Evolutionary conservation across 2,797 vertebrate genomes (phyloP).

Genomic region (Epinephelus malabaricus): DNA sequence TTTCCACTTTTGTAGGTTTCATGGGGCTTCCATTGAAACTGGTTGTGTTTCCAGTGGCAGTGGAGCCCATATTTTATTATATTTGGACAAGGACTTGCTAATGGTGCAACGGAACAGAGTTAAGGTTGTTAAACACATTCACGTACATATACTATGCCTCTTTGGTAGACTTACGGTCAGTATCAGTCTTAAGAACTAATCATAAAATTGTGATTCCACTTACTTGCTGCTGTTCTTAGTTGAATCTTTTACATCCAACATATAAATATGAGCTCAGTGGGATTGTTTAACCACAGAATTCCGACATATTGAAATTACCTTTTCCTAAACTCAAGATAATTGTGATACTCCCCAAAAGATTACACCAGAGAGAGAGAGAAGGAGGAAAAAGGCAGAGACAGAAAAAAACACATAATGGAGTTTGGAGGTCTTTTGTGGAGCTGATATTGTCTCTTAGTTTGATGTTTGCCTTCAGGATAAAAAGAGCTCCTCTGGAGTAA

Average conservation of each 20-base stretch:
- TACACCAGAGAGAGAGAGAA: constrained; percentile 49
- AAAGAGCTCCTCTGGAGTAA: constrained; percentile 86
- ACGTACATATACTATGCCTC: not conserved
- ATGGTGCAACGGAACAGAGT: not conserved
- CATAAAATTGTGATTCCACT: constrained; percentile 17
- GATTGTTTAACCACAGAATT: constrained; percentile 70
- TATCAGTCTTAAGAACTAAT: not conserved
- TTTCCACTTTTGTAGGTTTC: constrained; percentile 21
- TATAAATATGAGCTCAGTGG: constrained; percentile 60
- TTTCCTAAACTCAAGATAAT: constrained; percentile 63
- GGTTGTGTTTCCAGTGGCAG: constrained; percentile 12
- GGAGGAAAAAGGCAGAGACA: constrained; percentile 20
- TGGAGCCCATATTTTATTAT: constrained; percentile 13
- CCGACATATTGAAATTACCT: constrained; percentile 64
- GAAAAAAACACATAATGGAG: constrained; percentile 79
- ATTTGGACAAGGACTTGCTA: not conserved
- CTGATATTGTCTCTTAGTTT: constrained; percentile 87
- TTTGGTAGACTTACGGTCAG: not conserved
- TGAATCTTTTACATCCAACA: constrained; percentile 24
- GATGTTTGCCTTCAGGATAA: constrained; percentile 88
- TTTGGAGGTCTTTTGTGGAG: constrained; percentile 87
- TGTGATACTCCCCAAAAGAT: constrained; percentile 72
- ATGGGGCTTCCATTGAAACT: constrained; percentile 7
- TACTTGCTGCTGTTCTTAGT: not conserved
- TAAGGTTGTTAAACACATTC: not conserved